phyloP scores from a whole-genome alignment of 1,140 invertebrate species.

The Drosophila saltans region DNA sequence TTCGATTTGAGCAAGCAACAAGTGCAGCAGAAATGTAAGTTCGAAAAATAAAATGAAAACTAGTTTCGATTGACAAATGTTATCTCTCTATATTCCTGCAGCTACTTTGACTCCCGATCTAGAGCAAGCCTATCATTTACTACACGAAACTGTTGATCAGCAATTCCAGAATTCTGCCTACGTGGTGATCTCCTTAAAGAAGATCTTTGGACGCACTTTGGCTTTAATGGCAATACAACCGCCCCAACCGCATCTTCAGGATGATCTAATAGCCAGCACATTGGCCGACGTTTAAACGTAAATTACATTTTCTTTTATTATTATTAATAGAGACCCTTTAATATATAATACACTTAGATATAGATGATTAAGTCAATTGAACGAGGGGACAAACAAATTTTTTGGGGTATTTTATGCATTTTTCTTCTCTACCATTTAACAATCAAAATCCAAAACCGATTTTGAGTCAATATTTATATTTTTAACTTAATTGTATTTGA shows the following conservation, averaged over 20 bases:
- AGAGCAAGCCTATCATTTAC: slow-evolving; percentile 78
- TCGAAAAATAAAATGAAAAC: not conserved
- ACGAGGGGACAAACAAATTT: slow-evolving; percentile 1
- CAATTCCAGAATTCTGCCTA: slow-evolving; percentile 81
- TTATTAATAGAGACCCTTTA: slow-evolving; percentile 6
- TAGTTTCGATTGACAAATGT: no score
- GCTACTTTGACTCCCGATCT: slow-evolving; percentile 71
- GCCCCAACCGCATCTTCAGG: slow-evolving; percentile 32
- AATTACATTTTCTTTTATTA: slow-evolving; percentile 32
- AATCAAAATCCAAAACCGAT: not conserved
- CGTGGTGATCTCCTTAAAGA: slow-evolving; percentile 71
- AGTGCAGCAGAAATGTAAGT: slow-evolving; percentile 70
- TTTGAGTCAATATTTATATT: no score
- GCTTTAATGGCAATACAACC: slow-evolving; percentile 46
- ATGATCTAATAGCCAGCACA: slow-evolving; percentile 52
- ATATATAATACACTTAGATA: slow-evolving; percentile 6
- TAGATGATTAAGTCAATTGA: slow-evolving; percentile 16
- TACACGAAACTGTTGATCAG: slow-evolving; percentile 83
- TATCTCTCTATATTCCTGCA: slow-evolving; percentile 37
- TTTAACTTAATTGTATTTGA: not conserved
- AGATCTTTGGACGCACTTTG: slow-evolving; percentile 54
- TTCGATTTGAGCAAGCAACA: slow-evolving; percentile 86
- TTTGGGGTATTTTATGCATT: not conserved
- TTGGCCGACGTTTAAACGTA: slow-evolving; percentile 59
- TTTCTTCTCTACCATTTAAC: not conserved